Evolutionary conservation across 2,797 vertebrate genomes (phyloP).

Genomic region (Rousettus madagascariensis): DNA sequence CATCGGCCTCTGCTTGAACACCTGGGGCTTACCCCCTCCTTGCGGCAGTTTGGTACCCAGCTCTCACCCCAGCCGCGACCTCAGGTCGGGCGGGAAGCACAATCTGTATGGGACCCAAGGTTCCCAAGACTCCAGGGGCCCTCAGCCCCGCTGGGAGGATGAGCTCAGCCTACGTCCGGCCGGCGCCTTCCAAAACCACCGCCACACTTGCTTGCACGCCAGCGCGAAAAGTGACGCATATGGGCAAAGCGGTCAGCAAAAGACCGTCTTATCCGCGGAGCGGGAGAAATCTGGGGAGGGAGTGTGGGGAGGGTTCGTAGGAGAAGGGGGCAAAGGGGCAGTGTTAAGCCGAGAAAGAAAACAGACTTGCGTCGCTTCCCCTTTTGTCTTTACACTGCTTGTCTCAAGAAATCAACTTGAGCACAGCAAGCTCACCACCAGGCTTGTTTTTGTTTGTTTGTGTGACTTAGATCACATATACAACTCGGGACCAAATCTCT

Average conservation of each 20-base stretch:
- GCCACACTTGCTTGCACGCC: neutral
- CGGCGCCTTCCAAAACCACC: neutral
- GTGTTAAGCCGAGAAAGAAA: conserved; percentile 35
- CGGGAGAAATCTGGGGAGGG: neutral
- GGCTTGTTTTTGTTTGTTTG: conserved; percentile 50
- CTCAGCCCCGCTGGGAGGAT: neutral
- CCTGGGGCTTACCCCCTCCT: neutral
- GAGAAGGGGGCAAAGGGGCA: conserved; percentile 3
- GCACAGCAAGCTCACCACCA: conserved; percentile 20
- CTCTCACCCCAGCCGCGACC: neutral
- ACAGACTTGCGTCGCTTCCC: conserved; percentile 24
- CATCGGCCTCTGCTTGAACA: neutral
- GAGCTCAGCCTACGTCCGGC: neutral
- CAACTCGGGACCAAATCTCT: neutral
- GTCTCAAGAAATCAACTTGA: conserved; percentile 62
- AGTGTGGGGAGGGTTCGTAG: neutral
- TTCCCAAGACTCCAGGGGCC: neutral
- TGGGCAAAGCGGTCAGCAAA: neutral
- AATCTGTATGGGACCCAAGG: neutral
- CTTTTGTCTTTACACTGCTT: conserved; percentile 64
- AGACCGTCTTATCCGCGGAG: neutral
- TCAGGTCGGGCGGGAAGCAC: neutral
- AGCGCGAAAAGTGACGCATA: neutral
- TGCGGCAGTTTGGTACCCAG: accelerated
- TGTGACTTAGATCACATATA: conserved; percentile 22